phyloP scores from a whole-genome alignment of 92 coral and sea anemone species.

The Porites cylindrica region DNA sequence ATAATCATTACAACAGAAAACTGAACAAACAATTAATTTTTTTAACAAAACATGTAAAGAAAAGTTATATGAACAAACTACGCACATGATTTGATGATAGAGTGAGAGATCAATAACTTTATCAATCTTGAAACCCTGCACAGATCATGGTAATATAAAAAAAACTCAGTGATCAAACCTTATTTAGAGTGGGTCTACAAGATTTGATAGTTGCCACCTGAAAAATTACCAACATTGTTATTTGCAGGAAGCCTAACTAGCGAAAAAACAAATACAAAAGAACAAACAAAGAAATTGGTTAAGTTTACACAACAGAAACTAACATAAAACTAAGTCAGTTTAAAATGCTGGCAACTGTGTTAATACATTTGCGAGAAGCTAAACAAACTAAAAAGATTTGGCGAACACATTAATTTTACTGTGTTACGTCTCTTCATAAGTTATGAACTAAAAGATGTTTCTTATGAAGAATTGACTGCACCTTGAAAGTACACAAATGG shows the following conservation, averaged over 20 bases:
- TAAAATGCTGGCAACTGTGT: neutral
- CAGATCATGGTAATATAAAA: neutral
- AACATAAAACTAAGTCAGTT: neutral
- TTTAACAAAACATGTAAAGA: neutral
- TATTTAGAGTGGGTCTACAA: neutral
- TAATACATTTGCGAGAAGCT: no score
- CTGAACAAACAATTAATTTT: neutral
- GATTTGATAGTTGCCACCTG: neutral
- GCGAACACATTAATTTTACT: no score
- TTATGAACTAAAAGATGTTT: neutral
- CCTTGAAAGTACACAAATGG: neutral
- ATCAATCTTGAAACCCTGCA: no score
- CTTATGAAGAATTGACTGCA: neutral
- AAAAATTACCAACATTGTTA: neutral
- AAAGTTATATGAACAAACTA: neutral
- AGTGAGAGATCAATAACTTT: neutral
- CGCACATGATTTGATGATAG: neutral
- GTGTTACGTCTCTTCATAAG: no score
- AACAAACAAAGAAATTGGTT: neutral
- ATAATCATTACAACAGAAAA: neutral
- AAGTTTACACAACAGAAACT: neutral
- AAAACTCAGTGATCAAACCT: no score
- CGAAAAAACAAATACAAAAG: neutral
- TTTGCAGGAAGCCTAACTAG: neutral
- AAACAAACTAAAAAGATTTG: no score